phyloP scores from a whole-genome alignment of 2,113 vertebrate genomes.

The Hyla sarda region DNA sequence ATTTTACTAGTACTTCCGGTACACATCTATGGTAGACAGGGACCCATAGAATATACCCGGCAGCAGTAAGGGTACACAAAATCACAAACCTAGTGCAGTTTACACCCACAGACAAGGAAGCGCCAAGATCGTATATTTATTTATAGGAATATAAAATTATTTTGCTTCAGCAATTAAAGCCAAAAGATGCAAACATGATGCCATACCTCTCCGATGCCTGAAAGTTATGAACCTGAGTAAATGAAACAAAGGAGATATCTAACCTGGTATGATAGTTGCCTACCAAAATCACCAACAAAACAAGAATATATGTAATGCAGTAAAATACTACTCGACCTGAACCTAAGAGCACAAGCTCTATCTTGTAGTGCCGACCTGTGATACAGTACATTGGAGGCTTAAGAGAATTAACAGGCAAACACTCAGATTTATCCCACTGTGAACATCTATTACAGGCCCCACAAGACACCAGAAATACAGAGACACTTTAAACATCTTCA shows the following conservation, averaged over 20 bases:
- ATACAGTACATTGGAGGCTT: not conserved
- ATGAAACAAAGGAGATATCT: conserved; percentile 48
- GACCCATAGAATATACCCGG: too few species aligned
- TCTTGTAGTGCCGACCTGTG: not conserved
- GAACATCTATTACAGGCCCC: not conserved
- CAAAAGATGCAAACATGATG: conserved; percentile 33
- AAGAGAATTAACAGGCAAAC: not conserved
- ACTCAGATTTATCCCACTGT: not conserved
- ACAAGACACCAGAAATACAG: not conserved
- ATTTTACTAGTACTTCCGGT: too few species aligned
- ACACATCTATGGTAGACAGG: too few species aligned
- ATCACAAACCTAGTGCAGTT: too few species aligned
- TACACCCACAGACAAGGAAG: too few species aligned
- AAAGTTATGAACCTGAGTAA: conserved; percentile 42
- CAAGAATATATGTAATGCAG: not conserved
- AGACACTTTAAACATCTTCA: not conserved
- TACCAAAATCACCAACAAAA: not conserved
- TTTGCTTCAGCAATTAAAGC: conserved; percentile 45
- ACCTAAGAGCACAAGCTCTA: not conserved
- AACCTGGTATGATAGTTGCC: not conserved
- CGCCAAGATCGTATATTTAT: too few species aligned
- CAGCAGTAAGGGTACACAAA: too few species aligned
- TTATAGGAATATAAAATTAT: conserved; percentile 22
- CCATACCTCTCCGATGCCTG: conserved; percentile 29
- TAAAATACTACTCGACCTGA: not conserved